Base-by-base conservation (phyloP, 53 echinoderm and acorn worm genomes). In the Echinometra lucunter region DNA sequence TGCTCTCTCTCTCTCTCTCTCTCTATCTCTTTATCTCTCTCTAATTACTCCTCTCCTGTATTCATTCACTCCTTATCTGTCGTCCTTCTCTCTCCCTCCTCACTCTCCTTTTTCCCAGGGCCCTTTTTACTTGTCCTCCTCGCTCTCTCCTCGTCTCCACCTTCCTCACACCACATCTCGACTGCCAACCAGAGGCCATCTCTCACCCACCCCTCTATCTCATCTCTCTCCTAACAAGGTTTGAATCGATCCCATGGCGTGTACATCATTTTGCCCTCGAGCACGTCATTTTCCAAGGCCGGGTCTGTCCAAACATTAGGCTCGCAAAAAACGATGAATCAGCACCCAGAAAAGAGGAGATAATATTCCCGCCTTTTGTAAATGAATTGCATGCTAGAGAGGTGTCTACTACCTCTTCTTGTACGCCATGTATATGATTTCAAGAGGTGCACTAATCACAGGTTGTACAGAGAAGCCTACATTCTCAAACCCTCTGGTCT, bases 301-400 rank as follows among this genome's bases (percentile, higher is more conserved):
- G 58, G 58, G 85, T 60, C 89, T 89, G 89, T 89, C 89, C 89
- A 89, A 89, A 89, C 89, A 89, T 89, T 89, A 58, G 30, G 60
- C 60, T 58, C 23, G 16, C 44, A 49, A 85, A 5, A 45, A 85
- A 19, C n/a, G 85, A 49, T 85, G 49, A 85, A 85, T 85, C 37
- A 49, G 37, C 32, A 8, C 5, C 74, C 16, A 11, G 49, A 85
- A 85, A 49, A 12, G 47, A 85, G 85, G 30, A 47, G 37, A 85
- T 27, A 85, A 85, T 85, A 85, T 85, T 85, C 49, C 85, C n/a
- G 49, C 85, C 49, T 85, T 85, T 49, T 85, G 11, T 47, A 85
- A 85, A 85, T 85, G 85, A 85, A 85, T 85, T n/a, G 85, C 85
- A 49, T 85, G 85, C 40, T 85, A 40, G 25, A 16, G 15, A 81